These are phyloP conservation scores for Pipistrellus pygmaeus DNA, from an alignment of 2,797 vertebrate species.

Conservation along the genomic window DNA sequence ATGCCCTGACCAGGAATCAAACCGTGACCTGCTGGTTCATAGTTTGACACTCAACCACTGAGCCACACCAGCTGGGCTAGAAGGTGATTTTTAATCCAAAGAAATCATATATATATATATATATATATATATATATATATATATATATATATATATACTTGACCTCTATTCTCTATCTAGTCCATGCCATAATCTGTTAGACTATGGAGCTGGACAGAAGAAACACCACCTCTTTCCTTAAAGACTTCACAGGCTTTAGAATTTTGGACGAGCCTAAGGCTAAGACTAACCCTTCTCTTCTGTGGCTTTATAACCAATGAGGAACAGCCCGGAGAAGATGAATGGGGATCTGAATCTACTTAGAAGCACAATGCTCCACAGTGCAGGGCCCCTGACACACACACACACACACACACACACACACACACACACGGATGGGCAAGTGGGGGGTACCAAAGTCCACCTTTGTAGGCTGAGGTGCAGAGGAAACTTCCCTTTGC, in stretches of 20 bases:
- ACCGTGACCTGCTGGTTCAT: too few relatives aligned
- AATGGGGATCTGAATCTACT: neutral
- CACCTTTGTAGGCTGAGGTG: neutral
- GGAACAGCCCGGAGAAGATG: neutral
- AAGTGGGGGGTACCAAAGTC: neutral
- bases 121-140: too few relatives aligned
- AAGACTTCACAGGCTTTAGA: neutral
- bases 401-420: neutral
- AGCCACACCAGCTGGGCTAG: too few relatives aligned
- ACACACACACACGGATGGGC: neutral
- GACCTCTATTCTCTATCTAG: neutral
- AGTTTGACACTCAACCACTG: too few relatives aligned
- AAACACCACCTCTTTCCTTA: neutral
- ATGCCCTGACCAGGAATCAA: too few relatives aligned
- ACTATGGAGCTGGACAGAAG: neutral
- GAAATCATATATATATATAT: neutral
- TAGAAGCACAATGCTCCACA: neutral
- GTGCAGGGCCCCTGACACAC: neutral
- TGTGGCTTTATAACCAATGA: neutral
- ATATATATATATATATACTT: neutral
- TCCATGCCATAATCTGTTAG: neutral
- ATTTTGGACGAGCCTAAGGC: neutral
- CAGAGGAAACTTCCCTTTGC: neutral
- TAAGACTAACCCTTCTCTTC: neutral
- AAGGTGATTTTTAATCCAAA: neutral